These are phyloP conservation scores for Melanotaenia boesemani DNA, from an alignment of 2,797 vertebrate species.

Conservation along the genomic window DNA sequence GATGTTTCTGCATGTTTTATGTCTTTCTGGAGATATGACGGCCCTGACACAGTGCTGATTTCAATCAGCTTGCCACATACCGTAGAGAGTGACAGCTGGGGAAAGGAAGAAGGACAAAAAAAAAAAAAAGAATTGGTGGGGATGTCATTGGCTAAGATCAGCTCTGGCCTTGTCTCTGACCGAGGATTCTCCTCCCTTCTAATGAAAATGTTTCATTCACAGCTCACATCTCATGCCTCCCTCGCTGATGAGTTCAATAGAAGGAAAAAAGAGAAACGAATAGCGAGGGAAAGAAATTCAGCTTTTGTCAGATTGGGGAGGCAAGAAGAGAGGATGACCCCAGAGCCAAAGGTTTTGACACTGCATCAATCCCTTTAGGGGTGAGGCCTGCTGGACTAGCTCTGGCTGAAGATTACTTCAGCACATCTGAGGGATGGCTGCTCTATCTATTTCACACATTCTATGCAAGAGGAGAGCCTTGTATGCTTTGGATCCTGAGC, in stretches of 20 bases:
- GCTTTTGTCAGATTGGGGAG: slow-evolving; percentile 91
- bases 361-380: slow-evolving; percentile 98
- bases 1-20: slow-evolving; percentile 99
- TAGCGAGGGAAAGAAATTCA: slow-evolving; percentile 83
- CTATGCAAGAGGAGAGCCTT: slow-evolving; percentile 82
- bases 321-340: slow-evolving; percentile 94
- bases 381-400: slow-evolving; percentile 91
- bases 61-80: slow-evolving; percentile 93
- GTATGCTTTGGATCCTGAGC: slow-evolving; percentile 85
- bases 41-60: slow-evolving; percentile 97
- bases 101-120: slow-evolving; percentile 72
- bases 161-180: slow-evolving; percentile 78
- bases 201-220: slow-evolving; percentile 96
- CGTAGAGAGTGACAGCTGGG: slow-evolving; percentile 84
- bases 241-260: slow-evolving; percentile 88
- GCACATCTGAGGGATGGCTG: slow-evolving; percentile 90
- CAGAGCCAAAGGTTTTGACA: slow-evolving; percentile 97
- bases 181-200: slow-evolving; percentile 82
- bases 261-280: slow-evolving; percentile 83
- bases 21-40: slow-evolving; percentile 95
- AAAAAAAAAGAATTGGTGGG: slow-evolving; percentile 73
- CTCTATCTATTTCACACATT: slow-evolving; percentile 88
- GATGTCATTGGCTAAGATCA: slow-evolving; percentile 86
- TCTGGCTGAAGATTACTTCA: slow-evolving; percentile 93
- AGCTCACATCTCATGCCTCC: slow-evolving; percentile 87